Percentiles rank a stretch among this genome's conserved stretches.
Evolutionary conservation across 1,140 invertebrate species (phyloP).

Genomic region (Cyphomyrmex costatus): DNA sequence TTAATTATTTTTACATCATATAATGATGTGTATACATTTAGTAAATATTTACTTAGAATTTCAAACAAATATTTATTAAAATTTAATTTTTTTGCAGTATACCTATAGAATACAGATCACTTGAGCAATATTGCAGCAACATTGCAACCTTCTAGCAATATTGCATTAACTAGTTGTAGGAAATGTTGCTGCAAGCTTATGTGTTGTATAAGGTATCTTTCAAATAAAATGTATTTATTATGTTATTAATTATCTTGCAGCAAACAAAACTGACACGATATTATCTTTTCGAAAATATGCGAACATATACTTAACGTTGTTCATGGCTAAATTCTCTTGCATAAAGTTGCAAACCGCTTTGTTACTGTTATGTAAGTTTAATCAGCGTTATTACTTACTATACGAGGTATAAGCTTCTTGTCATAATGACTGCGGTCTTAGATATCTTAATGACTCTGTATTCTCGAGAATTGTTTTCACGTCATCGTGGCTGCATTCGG

Average conservation of each 20-base stretch:
- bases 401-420: slow-evolving; percentile 58
- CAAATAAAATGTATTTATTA: background rate
- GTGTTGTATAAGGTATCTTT: too few species aligned
- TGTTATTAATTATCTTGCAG: slow-evolving; percentile 4
- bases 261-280: background rate
- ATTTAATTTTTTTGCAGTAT: too few species aligned
- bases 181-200: too few species aligned
- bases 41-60: too few species aligned
- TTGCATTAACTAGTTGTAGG: too few species aligned
- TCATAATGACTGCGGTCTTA: slow-evolving; percentile 63
- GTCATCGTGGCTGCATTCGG: slow-evolving; percentile 56
- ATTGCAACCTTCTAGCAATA: too few species aligned
- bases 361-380: slow-evolving; percentile 61
- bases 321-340: slow-evolving; percentile 32
- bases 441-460: slow-evolving; percentile 61
- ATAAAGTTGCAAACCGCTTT: slow-evolving; percentile 48
- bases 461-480: slow-evolving; percentile 65
- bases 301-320: slow-evolving; percentile 31
- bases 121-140: too few species aligned
- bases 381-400: slow-evolving; percentile 64
- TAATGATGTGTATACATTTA: too few species aligned
- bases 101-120: too few species aligned
- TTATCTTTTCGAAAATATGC: slow-evolving; percentile 36
- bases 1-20: too few species aligned
- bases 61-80: too few species aligned